Conservation (phyloP, 2,113 vertebrate species). For the Tauraco erythrolophus region DNA sequence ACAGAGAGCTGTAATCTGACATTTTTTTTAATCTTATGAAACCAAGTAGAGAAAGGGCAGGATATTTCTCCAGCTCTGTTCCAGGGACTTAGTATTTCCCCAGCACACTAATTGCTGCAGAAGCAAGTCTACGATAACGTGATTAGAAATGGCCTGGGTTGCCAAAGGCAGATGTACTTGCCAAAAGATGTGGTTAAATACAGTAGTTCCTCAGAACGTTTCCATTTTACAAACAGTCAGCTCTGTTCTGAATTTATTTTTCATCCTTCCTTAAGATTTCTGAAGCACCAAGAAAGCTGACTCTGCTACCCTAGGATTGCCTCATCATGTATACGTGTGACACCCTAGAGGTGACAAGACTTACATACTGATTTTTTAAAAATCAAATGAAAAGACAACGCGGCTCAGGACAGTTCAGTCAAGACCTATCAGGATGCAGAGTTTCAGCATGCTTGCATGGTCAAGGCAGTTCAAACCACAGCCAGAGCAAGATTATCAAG, state of each 20-base stretch:
- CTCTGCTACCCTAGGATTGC: not conserved
- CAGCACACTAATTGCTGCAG: not conserved
- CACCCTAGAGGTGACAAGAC: not conserved
- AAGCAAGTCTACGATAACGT: not conserved
- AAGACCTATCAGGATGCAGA: not conserved
- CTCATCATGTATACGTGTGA: accelerated
- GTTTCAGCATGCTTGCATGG: not conserved
- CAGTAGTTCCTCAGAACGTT: not conserved
- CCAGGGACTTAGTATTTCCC: not conserved
- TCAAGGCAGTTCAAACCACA: not conserved
- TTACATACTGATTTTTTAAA: not conserved
- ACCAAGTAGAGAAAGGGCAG: not conserved
- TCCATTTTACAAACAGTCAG: not conserved
- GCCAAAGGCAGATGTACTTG: not conserved
- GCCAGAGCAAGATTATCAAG: not conserved
- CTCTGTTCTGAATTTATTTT: not conserved
- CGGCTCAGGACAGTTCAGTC: not conserved
- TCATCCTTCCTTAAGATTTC: not conserved
- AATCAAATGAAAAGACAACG: not conserved
- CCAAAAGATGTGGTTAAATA: not conserved
- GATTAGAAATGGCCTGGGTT: not conserved
- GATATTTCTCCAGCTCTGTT: not conserved
- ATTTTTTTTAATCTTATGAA: not conserved
- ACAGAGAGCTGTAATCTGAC: not conserved
- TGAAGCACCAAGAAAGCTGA: not conserved